Conservation (phyloP, 2,113 vertebrate species). For the Rafetus swinhoei region DNA sequence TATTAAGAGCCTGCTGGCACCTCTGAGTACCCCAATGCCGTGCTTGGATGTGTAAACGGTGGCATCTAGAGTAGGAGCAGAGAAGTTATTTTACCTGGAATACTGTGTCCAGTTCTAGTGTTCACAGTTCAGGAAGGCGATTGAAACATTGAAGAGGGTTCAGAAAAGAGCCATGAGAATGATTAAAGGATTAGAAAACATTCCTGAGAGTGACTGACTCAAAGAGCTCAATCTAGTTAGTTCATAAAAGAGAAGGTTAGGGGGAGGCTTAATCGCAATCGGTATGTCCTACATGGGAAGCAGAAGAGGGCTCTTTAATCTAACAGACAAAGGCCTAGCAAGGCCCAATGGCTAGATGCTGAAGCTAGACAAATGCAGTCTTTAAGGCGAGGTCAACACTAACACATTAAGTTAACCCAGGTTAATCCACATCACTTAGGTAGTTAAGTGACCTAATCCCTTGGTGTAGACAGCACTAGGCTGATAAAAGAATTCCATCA, state of each 20-base stretch:
- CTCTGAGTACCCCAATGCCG: not conserved
- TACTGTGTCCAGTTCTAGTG: no score
- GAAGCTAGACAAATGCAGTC: not conserved
- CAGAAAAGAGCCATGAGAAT: not conserved
- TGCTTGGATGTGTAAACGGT: not conserved
- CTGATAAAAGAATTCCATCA: no score
- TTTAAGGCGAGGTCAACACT: no score
- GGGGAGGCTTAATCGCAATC: not conserved
- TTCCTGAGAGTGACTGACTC: not conserved
- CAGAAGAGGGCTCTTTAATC: not conserved
- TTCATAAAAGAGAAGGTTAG: not conserved
- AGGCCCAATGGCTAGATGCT: not conserved
- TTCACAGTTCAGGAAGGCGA: no score
- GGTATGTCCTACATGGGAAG: not conserved
- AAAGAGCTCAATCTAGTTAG: not conserved
- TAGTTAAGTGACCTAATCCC: no score
- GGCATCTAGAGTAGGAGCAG: not conserved
- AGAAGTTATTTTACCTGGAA: no score
- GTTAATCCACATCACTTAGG: no score
- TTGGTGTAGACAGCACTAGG: no score
- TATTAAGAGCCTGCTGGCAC: no score
- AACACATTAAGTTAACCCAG: no score
- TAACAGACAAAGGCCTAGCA: not conserved
- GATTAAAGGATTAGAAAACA: not conserved
- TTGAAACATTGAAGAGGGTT: not conserved